Conservation (phyloP, 2,113 vertebrate species). For the Lophura nycthemera region DNA sequence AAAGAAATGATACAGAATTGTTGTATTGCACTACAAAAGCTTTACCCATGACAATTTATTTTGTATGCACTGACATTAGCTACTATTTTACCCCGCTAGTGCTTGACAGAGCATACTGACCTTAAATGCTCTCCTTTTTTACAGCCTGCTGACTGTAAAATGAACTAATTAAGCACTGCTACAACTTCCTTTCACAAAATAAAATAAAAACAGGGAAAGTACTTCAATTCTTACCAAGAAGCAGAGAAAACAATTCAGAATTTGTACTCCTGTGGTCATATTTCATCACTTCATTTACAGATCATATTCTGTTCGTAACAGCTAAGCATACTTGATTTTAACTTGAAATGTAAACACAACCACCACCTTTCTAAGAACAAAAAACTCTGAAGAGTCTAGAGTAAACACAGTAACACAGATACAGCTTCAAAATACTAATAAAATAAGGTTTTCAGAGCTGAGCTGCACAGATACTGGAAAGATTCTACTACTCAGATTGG, state of each 20-base stretch:
- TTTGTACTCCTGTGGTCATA: neutral
- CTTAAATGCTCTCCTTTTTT: neutral
- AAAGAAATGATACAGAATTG: neutral
- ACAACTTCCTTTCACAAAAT: neutral
- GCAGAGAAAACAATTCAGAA: neutral
- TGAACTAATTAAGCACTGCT: neutral
- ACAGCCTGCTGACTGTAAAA: neutral
- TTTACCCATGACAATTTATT: neutral
- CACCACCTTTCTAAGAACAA: neutral
- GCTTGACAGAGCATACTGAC: neutral
- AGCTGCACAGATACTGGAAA: too few relatives aligned
- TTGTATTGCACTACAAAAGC: neutral
- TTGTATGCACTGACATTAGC: neutral
- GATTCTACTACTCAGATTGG: neutral
- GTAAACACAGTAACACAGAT: neutral
- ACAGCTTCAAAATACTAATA: neutral
- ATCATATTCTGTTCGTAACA: neutral
- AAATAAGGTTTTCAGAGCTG: rapidly evolving
- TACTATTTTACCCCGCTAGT: neutral
- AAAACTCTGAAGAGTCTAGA: neutral
- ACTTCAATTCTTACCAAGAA: neutral
- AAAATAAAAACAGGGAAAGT: neutral
- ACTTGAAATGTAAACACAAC: neutral
- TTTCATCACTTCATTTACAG: neutral
- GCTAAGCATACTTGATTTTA: neutral